phyloP scores from a whole-genome alignment of 2,888 invertebrate species.

The Heliconius charithonia region DNA sequence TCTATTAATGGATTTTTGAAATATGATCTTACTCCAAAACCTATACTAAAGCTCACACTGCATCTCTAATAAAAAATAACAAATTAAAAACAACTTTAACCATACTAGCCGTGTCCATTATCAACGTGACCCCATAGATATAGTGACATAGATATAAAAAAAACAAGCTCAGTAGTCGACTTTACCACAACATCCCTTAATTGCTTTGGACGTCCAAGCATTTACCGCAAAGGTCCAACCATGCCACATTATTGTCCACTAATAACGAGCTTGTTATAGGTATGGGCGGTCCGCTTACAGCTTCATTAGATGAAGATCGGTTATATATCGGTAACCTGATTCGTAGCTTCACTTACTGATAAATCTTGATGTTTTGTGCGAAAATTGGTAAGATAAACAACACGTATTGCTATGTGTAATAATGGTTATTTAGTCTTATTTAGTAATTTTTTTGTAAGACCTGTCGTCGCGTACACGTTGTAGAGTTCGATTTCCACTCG shows the following conservation, averaged over 20 bases:
- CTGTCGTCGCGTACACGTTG: neutral
- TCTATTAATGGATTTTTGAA: no score
- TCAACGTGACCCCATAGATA: conserved; percentile 9
- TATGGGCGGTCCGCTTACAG: conserved; percentile 53
- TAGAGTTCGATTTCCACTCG: neutral
- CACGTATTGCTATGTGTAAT: no score
- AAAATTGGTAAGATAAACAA: no score
- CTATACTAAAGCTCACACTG: neutral
- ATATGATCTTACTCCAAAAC: no score
- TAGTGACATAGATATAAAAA: no score
- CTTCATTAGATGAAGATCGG: conserved; percentile 59
- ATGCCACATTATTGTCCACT: conserved; percentile 54
- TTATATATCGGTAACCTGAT: conserved; percentile 33
- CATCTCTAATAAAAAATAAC: neutral
- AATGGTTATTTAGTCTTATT: no score
- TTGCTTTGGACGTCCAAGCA: conserved; percentile 32
- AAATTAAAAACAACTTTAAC: neutral
- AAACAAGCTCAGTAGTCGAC: conserved; percentile 3
- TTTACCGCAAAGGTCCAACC: conserved; percentile 50
- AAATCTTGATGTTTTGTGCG: neutral
- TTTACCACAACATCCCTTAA: conserved; percentile 27
- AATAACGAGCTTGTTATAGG: conserved; percentile 57
- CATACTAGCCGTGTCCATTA: neutral
- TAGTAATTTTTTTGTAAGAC: no score
- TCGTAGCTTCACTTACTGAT: conserved; percentile 17